Evolutionary conservation across 1,140 invertebrate species (phyloP), one percentile per base, ranked within the genome.

Genomic region (Calliphora vicina): DNA sequence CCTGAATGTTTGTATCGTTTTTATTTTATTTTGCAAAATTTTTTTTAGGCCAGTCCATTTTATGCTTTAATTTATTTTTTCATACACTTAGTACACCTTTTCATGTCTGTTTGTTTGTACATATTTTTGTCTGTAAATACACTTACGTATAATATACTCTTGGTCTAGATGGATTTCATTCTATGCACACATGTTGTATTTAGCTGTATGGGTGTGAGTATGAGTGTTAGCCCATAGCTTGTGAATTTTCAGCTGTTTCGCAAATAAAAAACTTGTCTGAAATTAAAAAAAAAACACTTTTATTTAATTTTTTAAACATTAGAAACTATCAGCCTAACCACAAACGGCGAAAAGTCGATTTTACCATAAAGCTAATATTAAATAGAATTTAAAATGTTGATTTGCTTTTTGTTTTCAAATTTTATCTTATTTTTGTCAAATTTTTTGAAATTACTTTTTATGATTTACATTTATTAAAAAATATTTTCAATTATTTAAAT

Each of bases 31-130:
- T 67, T 67, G 61, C 61, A 23, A 67, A 57, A n/a, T n/a, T n/a
- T n/a, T n/a, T 67, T 67, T 67, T 23, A 67, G 57, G 57, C 57
- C 57, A 67, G 8, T 67, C n/a, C n/a, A 67, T 67, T 67, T 67
- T 8, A 67, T 67, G 57, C 17, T 67, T 67, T 23, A 67, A 67
- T 67, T 67, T 67, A 25, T 67, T 67, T 8, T 23, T n/a, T 20
- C 15, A 17, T 57, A 5, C 6, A 15, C n/a, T n/a, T 23, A 5
- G 61, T 67, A 23, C 61, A 67, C n/a, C 4, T 67, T 20, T 67
- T 67, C 5, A 35, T 35, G 1, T 35, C 10, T 35, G 1, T 67
- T 23, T 12, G 9, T 20, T 23, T 67, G 17, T 25, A 25, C 12
- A 25, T 67, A 67, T 20, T 20, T 67, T 67, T 67, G n/a, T 20